Evolutionary conservation across 2,888 invertebrate species (phyloP).

Genomic region (Morinoia aosen): DNA sequence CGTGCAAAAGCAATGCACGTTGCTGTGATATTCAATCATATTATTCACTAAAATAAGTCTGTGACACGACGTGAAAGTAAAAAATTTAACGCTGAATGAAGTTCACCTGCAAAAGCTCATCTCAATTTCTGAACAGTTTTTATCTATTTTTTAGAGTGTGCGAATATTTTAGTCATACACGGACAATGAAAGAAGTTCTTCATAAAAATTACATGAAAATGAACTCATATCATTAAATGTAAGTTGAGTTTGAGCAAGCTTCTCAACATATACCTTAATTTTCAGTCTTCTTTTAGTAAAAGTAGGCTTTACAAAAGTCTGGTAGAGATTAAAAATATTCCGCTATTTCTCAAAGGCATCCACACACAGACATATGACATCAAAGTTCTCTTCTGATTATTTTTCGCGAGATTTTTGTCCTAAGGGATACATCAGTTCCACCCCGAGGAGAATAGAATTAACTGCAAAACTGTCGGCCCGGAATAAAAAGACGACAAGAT

Average conservation of each 20-base stretch:
- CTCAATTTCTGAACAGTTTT: too few species aligned
- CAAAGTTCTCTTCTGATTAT: background rate
- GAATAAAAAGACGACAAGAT: constrained; percentile 3
- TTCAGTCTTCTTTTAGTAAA: background rate
- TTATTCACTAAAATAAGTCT: too few species aligned
- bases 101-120: too few species aligned
- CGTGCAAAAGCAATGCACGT: too few species aligned
- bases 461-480: background rate
- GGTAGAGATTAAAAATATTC: background rate
- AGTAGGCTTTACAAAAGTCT: background rate
- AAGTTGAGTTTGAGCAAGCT: background rate
- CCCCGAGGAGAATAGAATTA: background rate
- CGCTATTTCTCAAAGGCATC: background rate
- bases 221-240: background rate
- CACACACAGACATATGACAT: background rate
- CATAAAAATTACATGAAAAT: background rate
- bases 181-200: too few species aligned
- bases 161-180: too few species aligned
- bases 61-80: too few species aligned
- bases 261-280: background rate
- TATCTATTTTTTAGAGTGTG: too few species aligned
- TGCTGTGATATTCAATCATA: too few species aligned
- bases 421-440: background rate
- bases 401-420: background rate
- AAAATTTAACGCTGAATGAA: too few species aligned